Evolutionary conservation across 2,113 vertebrate species (phyloP).

Genomic region (Thinocorus orbignyianus): DNA sequence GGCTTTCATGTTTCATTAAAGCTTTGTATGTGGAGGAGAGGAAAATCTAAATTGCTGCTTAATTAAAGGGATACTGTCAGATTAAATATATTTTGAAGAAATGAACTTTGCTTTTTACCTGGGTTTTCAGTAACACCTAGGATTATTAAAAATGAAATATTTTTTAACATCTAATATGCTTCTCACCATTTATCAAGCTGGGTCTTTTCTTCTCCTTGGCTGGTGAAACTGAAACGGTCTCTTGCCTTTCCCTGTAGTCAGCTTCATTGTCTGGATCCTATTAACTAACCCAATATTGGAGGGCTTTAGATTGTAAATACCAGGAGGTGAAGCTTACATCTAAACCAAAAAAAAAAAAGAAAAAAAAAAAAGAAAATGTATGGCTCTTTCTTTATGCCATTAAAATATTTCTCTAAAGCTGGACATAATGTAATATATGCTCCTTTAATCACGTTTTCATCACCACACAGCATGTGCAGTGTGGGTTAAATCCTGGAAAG

Average conservation of each 20-base stretch:
- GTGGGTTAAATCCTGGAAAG: neutral
- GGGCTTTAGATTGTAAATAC: slow-evolving; percentile 43
- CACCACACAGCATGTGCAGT: neutral
- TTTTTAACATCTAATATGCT: slow-evolving; percentile 44
- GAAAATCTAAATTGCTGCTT: slow-evolving; percentile 59
- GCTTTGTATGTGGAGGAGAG: slow-evolving; percentile 35
- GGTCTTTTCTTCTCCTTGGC: slow-evolving; percentile 17
- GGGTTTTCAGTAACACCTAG: slow-evolving; percentile 48
- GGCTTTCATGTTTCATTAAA: slow-evolving; percentile 60
- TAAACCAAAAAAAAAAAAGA: neutral
- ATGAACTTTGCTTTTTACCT: slow-evolving; percentile 52
- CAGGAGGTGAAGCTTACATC: slow-evolving; percentile 14
- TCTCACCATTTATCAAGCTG: slow-evolving; percentile 33
- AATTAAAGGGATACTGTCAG: slow-evolving; percentile 56
- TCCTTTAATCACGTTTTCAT: slow-evolving; percentile 6
- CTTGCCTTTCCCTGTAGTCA: slow-evolving; percentile 19
- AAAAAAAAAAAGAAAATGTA: neutral
- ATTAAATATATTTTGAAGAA: slow-evolving; percentile 62
- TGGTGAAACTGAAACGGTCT: slow-evolving; percentile 4
- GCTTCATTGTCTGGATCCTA: slow-evolving; percentile 50
- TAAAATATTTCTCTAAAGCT: slow-evolving; percentile 19
- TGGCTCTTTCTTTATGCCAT: slow-evolving; percentile 1
- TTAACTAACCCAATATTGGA: slow-evolving; percentile 21
- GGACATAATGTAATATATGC: slow-evolving; percentile 19
- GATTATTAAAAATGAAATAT: slow-evolving; percentile 60